phyloP scores from a whole-genome alignment of 92 coral and sea anemone species.

The Chrysogorgia sp. region DNA sequence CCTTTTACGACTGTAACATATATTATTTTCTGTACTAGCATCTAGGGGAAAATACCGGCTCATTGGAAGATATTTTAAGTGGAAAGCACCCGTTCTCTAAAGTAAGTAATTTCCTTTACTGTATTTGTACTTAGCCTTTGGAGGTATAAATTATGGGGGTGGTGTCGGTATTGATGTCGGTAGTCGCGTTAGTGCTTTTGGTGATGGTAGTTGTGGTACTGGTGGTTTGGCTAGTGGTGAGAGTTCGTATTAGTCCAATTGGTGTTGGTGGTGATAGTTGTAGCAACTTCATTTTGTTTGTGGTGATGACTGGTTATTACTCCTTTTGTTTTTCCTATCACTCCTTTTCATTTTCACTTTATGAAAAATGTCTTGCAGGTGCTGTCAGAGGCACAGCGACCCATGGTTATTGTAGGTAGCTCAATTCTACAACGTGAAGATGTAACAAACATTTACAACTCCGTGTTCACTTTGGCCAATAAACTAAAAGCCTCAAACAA shows the following conservation, averaged over 20 bases:
- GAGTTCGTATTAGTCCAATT: no score
- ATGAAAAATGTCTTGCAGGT: constrained; percentile 67
- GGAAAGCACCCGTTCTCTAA: constrained; percentile 93
- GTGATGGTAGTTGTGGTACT: no score
- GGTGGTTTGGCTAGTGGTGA: no score
- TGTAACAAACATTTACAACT: constrained; percentile 68
- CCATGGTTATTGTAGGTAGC: constrained; percentile 88
- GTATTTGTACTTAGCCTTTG: no score
- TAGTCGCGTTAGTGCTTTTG: no score
- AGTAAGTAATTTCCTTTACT: constrained; percentile 34
- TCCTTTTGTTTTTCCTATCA: no score
- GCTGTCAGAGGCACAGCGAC: constrained; percentile 78
- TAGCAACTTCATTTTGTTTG: no score
- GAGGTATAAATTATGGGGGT: no score
- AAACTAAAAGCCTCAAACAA: constrained; percentile 71
- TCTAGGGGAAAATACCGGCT: constrained; percentile 76
- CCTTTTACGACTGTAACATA: neutral
- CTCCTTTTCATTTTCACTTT: neutral
- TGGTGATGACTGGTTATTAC: no score
- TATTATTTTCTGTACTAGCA: constrained; percentile 61
- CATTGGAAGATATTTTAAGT: constrained; percentile 71
- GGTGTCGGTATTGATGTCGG: no score
- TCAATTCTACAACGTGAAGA: constrained; percentile 84
- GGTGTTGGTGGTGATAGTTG: no score
- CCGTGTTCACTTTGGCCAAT: constrained; percentile 80